Evolutionary conservation across 2,888 invertebrate species (phyloP).

Genomic region (Scaptodrosophila latifasciaeformis): DNA sequence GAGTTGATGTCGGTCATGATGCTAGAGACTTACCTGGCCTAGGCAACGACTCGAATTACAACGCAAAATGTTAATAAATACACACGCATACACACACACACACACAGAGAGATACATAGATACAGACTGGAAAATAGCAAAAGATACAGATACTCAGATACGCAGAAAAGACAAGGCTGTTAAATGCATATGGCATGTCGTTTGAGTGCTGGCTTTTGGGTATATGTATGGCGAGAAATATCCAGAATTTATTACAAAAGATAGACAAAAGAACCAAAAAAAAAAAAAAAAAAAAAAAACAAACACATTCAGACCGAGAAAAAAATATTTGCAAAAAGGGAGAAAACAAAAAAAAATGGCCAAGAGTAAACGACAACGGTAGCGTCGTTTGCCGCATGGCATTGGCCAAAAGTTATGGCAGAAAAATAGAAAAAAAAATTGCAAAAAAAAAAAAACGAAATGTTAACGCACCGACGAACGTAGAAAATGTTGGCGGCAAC

Average conservation of each 20-base stretch:
- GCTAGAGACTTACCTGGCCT: too few species aligned
- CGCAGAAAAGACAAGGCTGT: slow-evolving; percentile 20
- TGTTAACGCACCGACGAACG: slow-evolving; percentile 20
- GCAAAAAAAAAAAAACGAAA: too few species aligned
- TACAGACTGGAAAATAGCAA: slow-evolving; percentile 36
- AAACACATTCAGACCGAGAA: neutral
- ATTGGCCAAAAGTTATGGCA: slow-evolving; percentile 38
- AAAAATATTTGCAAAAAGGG: slow-evolving; percentile 23
- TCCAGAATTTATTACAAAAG: slow-evolving; percentile 58
- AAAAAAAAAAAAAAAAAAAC: neutral
- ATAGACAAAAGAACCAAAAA: slow-evolving; percentile 48
- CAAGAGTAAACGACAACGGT: slow-evolving; percentile 17
- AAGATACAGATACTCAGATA: slow-evolving; percentile 41
- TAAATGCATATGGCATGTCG: too few species aligned
- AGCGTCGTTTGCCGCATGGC: slow-evolving; percentile 37
- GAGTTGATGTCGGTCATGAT: too few species aligned
- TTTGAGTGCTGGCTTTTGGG: too few species aligned
- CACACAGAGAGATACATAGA: too few species aligned
- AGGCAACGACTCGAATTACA: too few species aligned
- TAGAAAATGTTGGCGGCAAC: slow-evolving; percentile 36
- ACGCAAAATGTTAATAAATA: too few species aligned
- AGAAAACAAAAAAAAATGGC: slow-evolving; percentile 27
- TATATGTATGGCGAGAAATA: too few species aligned
- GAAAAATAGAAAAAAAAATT: too few species aligned
- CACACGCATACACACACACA: slow-evolving; percentile 13